Evolutionary conservation across 2,888 invertebrate genomes (phyloP).

Genomic region (Pseudococcus longispinus): DNA sequence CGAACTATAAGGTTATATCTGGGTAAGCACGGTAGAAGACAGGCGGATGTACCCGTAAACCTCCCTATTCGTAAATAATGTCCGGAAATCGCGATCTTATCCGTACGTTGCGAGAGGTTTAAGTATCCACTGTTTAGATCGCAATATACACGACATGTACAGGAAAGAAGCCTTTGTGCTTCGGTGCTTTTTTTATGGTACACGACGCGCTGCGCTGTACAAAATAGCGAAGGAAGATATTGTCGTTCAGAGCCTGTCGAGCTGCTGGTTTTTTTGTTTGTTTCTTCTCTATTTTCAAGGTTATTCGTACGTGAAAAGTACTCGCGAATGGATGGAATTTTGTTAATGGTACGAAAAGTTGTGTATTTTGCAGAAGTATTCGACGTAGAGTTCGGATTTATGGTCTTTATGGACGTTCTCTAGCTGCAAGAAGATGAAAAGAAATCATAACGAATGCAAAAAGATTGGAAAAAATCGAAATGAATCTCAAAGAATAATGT

Average conservation of each 20-base stretch:
- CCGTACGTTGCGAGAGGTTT: constrained; percentile 52
- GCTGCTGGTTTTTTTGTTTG: background rate
- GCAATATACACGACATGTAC: constrained; percentile 51
- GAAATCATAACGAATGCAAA: too few species aligned
- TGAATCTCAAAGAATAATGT: too few species aligned
- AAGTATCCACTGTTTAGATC: constrained; percentile 50
- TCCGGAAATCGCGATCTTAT: constrained; percentile 55
- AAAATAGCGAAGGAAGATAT: constrained; percentile 48
- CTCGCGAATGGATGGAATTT: background rate
- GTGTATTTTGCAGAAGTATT: too few species aligned
- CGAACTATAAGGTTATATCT: background rate
- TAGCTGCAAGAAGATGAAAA: too few species aligned
- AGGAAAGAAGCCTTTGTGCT: constrained; percentile 55
- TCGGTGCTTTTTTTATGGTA: constrained; percentile 45
- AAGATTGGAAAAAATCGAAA: too few species aligned
- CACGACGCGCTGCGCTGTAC: background rate
- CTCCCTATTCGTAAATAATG: constrained; percentile 47
- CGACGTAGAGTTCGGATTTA: too few species aligned
- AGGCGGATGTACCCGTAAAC: constrained; percentile 53
- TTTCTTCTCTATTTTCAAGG: background rate
- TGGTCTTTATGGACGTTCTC: too few species aligned
- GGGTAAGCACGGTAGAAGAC: constrained; percentile 27
- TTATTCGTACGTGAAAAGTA: background rate
- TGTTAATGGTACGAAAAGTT: background rate
- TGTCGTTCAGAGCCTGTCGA: constrained; percentile 46